Percentiles rank a stretch among this genome's conserved stretches.
phyloP scores from a whole-genome alignment of 2,888 invertebrate genomes.

The Pollenia amentaria region DNA sequence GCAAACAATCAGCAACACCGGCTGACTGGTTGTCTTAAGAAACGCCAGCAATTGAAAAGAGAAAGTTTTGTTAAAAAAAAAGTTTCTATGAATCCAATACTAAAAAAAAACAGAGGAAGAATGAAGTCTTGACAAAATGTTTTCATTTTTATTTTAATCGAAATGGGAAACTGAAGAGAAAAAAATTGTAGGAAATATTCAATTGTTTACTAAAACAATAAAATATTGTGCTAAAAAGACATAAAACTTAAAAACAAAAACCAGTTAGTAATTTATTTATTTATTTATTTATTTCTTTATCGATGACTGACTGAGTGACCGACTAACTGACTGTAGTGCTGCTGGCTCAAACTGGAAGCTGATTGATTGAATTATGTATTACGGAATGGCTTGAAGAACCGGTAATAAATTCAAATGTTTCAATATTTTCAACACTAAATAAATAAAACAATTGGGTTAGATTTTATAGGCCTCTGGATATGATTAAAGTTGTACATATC shows the following conservation, averaged over 20 bases:
- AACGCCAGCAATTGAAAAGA: slow-evolving; percentile 65
- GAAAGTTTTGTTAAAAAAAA: slow-evolving; percentile 52
- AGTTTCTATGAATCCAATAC: slow-evolving; percentile 46
- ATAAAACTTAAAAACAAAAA: slow-evolving; percentile 21
- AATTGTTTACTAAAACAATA: slow-evolving; percentile 45
- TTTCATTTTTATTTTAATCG: slow-evolving; percentile 7
- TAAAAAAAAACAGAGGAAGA: not conserved
- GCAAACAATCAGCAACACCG: slow-evolving; percentile 26
- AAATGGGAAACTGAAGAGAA: slow-evolving; percentile 19
- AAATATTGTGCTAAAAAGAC: slow-evolving; percentile 28
- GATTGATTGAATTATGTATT: slow-evolving; percentile 22
- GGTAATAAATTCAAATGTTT: slow-evolving; percentile 9
- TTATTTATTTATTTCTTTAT: not conserved
- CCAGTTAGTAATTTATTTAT: slow-evolving; percentile 37
- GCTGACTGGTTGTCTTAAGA: slow-evolving; percentile 7
- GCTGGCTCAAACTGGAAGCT: not conserved
- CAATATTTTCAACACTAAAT: not conserved
- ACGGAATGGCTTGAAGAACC: slow-evolving; percentile 24
- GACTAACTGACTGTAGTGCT: slow-evolving; percentile 18
- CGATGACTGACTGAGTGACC: slow-evolving; percentile 39
- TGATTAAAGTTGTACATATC: too few species aligned
- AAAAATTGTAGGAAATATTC: slow-evolving; percentile 37
- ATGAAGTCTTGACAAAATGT: slow-evolving; percentile 56
- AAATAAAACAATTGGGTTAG: not conserved
- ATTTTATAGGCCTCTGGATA: not conserved